Evolutionary conservation across 53 echinoderm and acorn worm species (phyloP), one percentile per base, ranked within the genome.

Genomic region (Echinometra lucunter): DNA sequence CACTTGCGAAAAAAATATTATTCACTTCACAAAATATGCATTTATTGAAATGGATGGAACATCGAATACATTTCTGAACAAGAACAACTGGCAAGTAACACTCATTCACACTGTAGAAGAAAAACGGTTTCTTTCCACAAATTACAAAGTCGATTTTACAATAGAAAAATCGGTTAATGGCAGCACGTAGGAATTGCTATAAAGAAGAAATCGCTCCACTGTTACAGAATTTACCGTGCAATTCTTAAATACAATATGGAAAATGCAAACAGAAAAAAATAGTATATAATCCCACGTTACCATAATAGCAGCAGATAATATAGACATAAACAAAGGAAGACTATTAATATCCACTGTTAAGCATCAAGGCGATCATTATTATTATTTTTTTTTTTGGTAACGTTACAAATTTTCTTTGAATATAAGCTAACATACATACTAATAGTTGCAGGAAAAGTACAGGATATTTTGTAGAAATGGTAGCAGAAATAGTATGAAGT

Each of bases 11-110:
- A 18, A 40, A 78, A 78, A 35, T 42, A 10, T 25, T 38, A 38
- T 78, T 78, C 78, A 78, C 78, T 78, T 78, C 78, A 78, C 78
- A 78, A 78, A 37, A 78, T 78, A 21, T 63, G 63, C 21, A 19
- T 78, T 78, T 78, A 78, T 42, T 78, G 78, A 78, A 78, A 78
- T 78, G 78, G 78, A 78, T 78, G 78, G 78, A 78, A 78, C 78
- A 42, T 40, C 4, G 42, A 42, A 78, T 78, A 78, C 38, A 78
- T 40, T 69, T 78, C 78, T 42, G 78, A 78, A 42, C 78, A 78
- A 78, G 38, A 42, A 40, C 42, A 78, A 18, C 78, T 78, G 78
- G 78, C 78, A 78, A 78, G 78, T 38, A 78, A 78, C 42, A 78
- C 42, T 40, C 42, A 42, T 21, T 78, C 78, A 78, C 78, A 42